phyloP scores from a whole-genome alignment of 2,797 vertebrate species.

The Anniella stebbinsi region DNA sequence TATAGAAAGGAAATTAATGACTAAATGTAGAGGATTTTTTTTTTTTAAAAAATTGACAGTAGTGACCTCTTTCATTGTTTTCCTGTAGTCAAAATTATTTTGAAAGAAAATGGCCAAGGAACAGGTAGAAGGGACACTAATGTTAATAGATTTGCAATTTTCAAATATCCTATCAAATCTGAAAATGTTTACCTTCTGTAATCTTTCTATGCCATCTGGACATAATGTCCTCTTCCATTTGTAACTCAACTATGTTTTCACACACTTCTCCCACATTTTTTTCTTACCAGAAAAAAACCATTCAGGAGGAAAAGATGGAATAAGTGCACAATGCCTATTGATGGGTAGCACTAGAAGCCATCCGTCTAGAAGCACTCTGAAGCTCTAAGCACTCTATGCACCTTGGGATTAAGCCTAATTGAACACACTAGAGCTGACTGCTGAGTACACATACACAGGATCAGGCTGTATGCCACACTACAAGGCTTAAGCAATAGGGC shows the following conservation, averaged over 20 bases:
- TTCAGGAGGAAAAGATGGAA: no score
- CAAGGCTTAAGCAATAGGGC: no score
- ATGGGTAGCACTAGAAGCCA: no score
- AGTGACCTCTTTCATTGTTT: no score
- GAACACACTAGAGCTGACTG: background rate
- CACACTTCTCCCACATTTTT: no score
- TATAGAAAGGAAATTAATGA: no score
- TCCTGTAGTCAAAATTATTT: background rate
- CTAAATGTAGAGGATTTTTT: no score
- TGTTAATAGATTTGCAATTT: background rate
- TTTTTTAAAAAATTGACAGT: no score
- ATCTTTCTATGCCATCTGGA: background rate
- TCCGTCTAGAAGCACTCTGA: background rate
- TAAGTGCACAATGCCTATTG: no score
- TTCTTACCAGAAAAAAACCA: no score
- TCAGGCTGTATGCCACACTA: background rate
- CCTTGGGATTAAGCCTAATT: background rate
- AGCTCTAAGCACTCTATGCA: background rate
- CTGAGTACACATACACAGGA: background rate
- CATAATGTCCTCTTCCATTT: no score
- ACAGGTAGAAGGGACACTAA: background rate
- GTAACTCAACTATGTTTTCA: no score
- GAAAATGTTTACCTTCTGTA: background rate
- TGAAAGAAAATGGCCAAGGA: background rate
- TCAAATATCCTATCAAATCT: background rate